Conservation (phyloP, 2,888 invertebrate genomes). For the Gymnosoma rotundatum region DNA sequence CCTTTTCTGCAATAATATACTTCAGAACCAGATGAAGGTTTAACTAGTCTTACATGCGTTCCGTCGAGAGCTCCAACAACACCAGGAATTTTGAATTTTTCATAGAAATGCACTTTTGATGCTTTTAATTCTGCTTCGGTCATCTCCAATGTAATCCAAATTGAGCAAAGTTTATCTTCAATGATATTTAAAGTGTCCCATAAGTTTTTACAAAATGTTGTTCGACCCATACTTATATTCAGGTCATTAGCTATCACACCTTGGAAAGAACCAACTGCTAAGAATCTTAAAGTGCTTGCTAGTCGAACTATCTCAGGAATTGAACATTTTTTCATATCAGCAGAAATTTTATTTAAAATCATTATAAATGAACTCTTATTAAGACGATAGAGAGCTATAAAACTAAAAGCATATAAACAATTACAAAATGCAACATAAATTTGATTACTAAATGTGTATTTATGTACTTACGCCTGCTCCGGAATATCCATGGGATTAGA, state of each 20-base stretch:
- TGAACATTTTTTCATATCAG: conserved; percentile 10
- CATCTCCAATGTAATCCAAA: conserved; percentile 11
- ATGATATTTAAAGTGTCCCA: conserved; percentile 11
- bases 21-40: not conserved
- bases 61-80: conserved; percentile 26
- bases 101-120: conserved; percentile 10
- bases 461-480: not conserved
- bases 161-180: conserved; percentile 14
- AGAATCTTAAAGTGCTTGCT: conserved; percentile 5
- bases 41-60: not conserved
- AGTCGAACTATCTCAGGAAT: conserved; percentile 29
- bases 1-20: not conserved
- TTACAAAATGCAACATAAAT: not conserved
- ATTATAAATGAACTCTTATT: not conserved
- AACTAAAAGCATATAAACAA: too few species aligned
- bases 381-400: too few species aligned
- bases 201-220: too few species aligned
- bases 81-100: conserved; percentile 29
- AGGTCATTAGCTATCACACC: conserved; percentile 32
- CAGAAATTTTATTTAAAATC: not conserved
- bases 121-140: conserved; percentile 9
- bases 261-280: conserved; percentile 27
- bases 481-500: conserved; percentile 6
- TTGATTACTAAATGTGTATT: not conserved
- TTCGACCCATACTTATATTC: conserved; percentile 6